Percentiles rank a stretch among this genome's conserved stretches.
Conservation (phyloP, 2,888 invertebrate genomes). For the Drosophila pullipes region DNA sequence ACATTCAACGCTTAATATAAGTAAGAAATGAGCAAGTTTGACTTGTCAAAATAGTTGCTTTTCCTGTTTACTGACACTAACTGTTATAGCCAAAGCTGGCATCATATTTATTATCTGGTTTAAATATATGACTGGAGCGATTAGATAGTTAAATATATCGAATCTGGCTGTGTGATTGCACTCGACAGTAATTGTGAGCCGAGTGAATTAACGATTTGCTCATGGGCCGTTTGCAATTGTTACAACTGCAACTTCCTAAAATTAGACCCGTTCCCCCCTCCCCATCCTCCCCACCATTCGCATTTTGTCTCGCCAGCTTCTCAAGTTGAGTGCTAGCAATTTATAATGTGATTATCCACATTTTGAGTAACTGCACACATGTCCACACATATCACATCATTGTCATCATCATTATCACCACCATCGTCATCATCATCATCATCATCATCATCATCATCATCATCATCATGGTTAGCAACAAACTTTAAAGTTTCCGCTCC, state of each 20-base stretch:
- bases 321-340: conserved; percentile 36
- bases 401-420: conserved; percentile 9
- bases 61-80: background rate
- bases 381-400: conserved; percentile 24
- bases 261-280: background rate
- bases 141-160: background rate
- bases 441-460: background rate
- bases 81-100: too few species aligned
- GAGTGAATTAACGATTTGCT: conserved; percentile 11
- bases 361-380: conserved; percentile 31
- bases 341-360: conserved; percentile 61
- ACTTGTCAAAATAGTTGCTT: background rate
- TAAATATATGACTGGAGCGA: background rate
- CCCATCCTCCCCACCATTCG: background rate
- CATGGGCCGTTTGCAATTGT: conserved; percentile 8
- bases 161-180: background rate
- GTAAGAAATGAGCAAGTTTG: background rate
- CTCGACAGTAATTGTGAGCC: background rate
- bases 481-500: conserved; percentile 50
- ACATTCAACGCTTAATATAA: background rate
- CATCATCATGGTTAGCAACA: background rate
- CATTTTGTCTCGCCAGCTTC: background rate
- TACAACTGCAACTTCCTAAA: conserved; percentile 11
- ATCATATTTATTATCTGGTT: background rate
- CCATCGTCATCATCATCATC: conserved; percentile 1